Percentiles rank a stretch among this genome's conserved stretches.
Evolutionary conservation across 2,888 invertebrate genomes (phyloP).

Genomic region (Megalurothrips usitatus): DNA sequence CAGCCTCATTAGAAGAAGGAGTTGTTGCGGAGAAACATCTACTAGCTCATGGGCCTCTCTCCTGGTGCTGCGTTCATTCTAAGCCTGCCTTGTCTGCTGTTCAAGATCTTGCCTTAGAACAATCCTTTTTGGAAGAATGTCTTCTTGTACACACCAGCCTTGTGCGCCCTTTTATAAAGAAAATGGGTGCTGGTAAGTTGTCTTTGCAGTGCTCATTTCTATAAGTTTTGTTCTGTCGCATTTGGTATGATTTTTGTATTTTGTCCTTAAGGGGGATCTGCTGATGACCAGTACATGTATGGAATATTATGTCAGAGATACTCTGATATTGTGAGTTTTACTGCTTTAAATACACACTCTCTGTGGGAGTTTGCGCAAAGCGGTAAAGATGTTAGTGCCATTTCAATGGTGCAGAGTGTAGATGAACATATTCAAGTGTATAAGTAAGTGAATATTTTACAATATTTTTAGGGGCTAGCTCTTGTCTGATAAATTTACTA

Average conservation of each 20-base stretch:
- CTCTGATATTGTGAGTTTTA: slow-evolving; percentile 63
- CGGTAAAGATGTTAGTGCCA: slow-evolving; percentile 60
- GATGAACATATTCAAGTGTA: slow-evolving; percentile 68
- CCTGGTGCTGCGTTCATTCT: slow-evolving; percentile 3
- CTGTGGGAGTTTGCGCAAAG: slow-evolving; percentile 65
- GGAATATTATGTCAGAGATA: slow-evolving; percentile 63
- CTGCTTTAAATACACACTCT: slow-evolving; percentile 62
- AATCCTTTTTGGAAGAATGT: slow-evolving; percentile 67
- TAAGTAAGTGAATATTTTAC: slow-evolving; percentile 43
- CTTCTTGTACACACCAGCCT: slow-evolving; percentile 58
- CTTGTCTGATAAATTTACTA: not conserved
- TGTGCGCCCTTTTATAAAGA: slow-evolving; percentile 60
- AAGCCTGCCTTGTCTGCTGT: slow-evolving; percentile 33
- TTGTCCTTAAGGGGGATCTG: slow-evolving; percentile 47
- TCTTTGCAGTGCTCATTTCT: too few relatives aligned
- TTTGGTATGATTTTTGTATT: not conserved
- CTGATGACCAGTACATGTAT: slow-evolving; percentile 56
- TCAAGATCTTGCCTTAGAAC: slow-evolving; percentile 55
- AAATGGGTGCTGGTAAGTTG: slow-evolving; percentile 39
- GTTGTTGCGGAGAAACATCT: not conserved
- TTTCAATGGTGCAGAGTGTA: slow-evolving; percentile 63
- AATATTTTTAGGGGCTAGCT: not conserved
- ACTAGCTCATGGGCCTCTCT: not conserved
- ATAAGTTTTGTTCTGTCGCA: not conserved
- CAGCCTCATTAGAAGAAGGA: not conserved